Conservation (phyloP, 2,888 invertebrate species). For the Arenicola marina region DNA sequence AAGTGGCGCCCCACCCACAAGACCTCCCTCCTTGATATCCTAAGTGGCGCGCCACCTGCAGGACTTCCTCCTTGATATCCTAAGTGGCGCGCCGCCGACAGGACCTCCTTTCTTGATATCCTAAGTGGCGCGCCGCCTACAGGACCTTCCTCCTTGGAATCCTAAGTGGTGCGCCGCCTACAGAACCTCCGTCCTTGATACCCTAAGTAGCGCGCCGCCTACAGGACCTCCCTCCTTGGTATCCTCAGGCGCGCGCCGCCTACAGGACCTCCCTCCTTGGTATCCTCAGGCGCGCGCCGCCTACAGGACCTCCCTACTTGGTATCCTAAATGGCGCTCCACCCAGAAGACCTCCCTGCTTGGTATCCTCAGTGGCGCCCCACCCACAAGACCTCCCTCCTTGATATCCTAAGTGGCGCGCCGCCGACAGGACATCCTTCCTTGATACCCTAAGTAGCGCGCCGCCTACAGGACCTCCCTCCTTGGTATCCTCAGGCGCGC, state of each 20-base stretch:
- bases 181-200: too few relatives aligned
- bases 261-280: not conserved
- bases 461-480: not conserved
- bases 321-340: not conserved
- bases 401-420: not conserved
- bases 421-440: not conserved
- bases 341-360: not conserved
- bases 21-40: too few relatives aligned
- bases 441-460: not conserved
- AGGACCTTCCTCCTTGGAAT: too few relatives aligned
- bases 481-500: not conserved
- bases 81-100: too few relatives aligned
- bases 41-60: too few relatives aligned
- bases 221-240: not conserved
- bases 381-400: conserved; percentile 1
- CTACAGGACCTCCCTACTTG: not conserved
- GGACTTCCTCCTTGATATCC: too few relatives aligned
- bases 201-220: too few relatives aligned
- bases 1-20: too few relatives aligned
- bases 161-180: too few relatives aligned
- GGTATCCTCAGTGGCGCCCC: not conserved
- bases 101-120: too few relatives aligned
- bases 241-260: not conserved
- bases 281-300: not conserved
- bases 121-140: too few relatives aligned